A percentile compares a stretch with the other conserved stretches of the same genome.
Evolutionary conservation across 2,797 vertebrate genomes (phyloP).

Genomic region (Hydrolagus colliei): DNA sequence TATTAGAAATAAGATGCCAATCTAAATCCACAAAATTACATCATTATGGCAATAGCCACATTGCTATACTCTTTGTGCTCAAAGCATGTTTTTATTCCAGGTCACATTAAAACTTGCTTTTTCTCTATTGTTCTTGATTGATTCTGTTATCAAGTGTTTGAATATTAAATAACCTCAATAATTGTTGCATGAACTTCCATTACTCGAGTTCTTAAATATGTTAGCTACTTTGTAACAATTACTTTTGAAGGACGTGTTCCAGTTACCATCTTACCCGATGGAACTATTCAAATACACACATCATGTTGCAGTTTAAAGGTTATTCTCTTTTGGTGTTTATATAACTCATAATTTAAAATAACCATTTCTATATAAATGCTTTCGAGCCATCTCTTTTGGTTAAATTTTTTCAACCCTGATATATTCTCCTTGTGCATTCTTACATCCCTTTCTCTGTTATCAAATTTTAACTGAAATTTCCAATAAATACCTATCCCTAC

Average conservation of each 20-base stretch:
- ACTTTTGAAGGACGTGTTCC: not conserved
- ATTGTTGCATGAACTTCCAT: not conserved
- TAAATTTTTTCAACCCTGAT: not conserved
- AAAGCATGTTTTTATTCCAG: not conserved
- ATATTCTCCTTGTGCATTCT: no score
- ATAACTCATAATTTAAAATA: not conserved
- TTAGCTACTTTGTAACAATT: conserved; percentile 37
- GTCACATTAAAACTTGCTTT: not conserved
- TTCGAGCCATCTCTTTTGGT: not conserved
- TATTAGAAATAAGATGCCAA: conserved; percentile 43
- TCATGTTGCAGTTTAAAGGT: not conserved
- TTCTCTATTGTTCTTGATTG: not conserved
- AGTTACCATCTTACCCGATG: not conserved
- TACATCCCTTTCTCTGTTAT: not conserved
- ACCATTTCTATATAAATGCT: not conserved
- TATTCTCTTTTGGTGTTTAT: not conserved
- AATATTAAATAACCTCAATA: not conserved
- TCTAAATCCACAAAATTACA: conserved; percentile 30
- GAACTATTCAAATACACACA: not conserved
- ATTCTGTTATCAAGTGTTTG: not conserved
- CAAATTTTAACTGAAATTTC: not conserved
- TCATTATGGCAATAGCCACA: not conserved
- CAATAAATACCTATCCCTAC: not conserved
- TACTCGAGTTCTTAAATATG: not conserved
- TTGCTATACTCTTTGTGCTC: not conserved